These are phyloP conservation scores for Chrysotoxum bicinctum DNA, from an alignment of 2,888 invertebrate genomes.

Conservation along the genomic window DNA sequence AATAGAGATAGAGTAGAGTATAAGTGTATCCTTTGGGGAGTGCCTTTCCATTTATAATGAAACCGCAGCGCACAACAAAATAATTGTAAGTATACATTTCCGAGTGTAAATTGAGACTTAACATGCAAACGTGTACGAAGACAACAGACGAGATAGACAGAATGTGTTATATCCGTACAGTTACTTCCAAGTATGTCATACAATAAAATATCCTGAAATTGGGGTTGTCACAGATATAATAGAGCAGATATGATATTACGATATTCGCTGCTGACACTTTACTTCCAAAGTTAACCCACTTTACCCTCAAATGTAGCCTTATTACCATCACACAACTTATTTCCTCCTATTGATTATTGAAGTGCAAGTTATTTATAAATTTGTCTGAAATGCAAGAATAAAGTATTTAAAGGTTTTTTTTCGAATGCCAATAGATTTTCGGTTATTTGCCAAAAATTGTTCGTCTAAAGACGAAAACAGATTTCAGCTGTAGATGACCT, in stretches of 20 bases:
- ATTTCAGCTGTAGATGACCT: conserved; percentile 8
- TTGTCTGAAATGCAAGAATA: conserved; percentile 15
- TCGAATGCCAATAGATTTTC: conserved; percentile 35
- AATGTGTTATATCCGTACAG: background rate
- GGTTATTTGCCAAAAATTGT: conserved; percentile 14
- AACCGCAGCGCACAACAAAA: conserved; percentile 23
- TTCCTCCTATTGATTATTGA: conserved; percentile 41
- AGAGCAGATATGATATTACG: conserved; percentile 1
- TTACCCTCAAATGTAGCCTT: background rate
- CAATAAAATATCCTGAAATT: conserved; percentile 26
- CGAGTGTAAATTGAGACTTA: conserved; percentile 45
- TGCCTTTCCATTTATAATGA: conserved; percentile 26
- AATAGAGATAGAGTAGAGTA: background rate
- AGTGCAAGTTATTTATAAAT: conserved; percentile 59
- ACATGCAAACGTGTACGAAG: conserved; percentile 47
- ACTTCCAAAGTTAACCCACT: conserved; percentile 51
- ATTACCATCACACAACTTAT: background rate
- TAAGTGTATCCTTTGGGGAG: conserved; percentile 21
- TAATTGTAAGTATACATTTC: conserved; percentile 28
- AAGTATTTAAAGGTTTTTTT: background rate
- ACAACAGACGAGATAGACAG: conserved; percentile 28
- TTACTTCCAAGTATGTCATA: conserved; percentile 34
- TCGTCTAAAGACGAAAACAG: background rate
- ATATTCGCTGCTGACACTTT: conserved; percentile 27
- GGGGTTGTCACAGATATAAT: conserved; percentile 44